Evolutionary conservation across 2,888 invertebrate species (phyloP).

Genomic region (Amphipoea oculea): DNA sequence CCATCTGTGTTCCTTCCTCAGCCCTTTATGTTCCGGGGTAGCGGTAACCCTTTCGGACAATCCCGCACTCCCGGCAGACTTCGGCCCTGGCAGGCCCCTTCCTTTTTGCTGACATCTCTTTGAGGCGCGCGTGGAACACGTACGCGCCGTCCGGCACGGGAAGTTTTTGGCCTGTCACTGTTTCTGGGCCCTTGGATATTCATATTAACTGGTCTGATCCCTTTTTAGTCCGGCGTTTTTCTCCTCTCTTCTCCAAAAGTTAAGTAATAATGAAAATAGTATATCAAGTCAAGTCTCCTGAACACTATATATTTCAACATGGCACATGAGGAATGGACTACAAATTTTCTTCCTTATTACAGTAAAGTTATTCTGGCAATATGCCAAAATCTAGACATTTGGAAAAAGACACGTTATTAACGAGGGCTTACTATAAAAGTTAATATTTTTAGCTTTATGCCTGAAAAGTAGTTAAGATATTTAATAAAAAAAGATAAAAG

Average conservation of each 20-base stretch:
- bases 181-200: background rate
- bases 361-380: constrained; percentile 42
- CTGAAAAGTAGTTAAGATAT: background rate
- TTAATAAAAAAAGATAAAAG: background rate
- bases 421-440: constrained; percentile 27
- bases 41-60: too few relatives aligned
- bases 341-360: constrained; percentile 52
- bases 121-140: too few relatives aligned
- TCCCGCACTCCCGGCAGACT: too few relatives aligned
- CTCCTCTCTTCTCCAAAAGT: background rate
- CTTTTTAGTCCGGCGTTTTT: background rate
- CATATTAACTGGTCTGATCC: background rate
- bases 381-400: constrained; percentile 51
- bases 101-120: too few relatives aligned
- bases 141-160: too few relatives aligned
- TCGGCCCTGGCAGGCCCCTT: too few relatives aligned
- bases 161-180: background rate
- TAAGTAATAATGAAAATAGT: too few relatives aligned
- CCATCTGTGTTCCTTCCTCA: too few relatives aligned
- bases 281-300: background rate
- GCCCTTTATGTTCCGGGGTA: too few relatives aligned
- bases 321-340: constrained; percentile 56
- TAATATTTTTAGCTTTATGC: constrained; percentile 22
- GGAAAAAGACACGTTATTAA: constrained; percentile 50
- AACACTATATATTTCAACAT: constrained; percentile 54